Evolutionary conservation across 2,888 invertebrate genomes (phyloP).

Genomic region (Apamea monoglypha): DNA sequence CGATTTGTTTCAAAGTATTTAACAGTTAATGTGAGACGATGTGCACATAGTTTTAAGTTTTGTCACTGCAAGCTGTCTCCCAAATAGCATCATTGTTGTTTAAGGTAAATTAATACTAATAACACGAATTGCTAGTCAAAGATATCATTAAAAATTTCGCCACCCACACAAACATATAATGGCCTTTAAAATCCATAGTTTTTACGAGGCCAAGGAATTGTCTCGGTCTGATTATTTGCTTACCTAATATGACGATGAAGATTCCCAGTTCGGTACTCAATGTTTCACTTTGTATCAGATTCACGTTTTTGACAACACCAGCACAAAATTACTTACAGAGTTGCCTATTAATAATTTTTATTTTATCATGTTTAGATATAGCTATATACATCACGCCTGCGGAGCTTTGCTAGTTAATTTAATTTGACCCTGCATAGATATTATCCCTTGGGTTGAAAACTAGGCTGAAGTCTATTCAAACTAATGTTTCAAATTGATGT

Average conservation of each 20-base stretch:
- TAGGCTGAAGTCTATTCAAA: too few relatives aligned
- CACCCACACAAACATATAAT: constrained; percentile 23
- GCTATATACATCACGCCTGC: background rate
- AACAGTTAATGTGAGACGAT: background rate
- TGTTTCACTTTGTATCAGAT: background rate
- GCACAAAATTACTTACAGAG: background rate
- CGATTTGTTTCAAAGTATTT: background rate
- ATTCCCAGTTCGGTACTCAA: constrained; percentile 19
- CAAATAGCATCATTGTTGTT: background rate
- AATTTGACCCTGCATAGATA: background rate
- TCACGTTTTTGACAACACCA: background rate
- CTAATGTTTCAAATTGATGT: too few relatives aligned
- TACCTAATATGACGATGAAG: constrained; percentile 45
- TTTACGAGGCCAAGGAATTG: constrained; percentile 64
- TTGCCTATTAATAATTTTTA: too few relatives aligned
- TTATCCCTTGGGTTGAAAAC: background rate
- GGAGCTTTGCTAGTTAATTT: too few relatives aligned
- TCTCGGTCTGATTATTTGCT: constrained; percentile 64
- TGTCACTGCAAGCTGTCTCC: background rate
- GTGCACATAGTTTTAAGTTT: background rate
- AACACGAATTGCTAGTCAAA: background rate
- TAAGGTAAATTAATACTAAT: background rate
- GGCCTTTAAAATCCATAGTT: constrained; percentile 62
- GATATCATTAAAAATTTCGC: background rate
- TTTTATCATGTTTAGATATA: too few relatives aligned